phyloP scores from a whole-genome alignment of 2,113 vertebrate genomes.

The Pachycephala philippinensis region DNA sequence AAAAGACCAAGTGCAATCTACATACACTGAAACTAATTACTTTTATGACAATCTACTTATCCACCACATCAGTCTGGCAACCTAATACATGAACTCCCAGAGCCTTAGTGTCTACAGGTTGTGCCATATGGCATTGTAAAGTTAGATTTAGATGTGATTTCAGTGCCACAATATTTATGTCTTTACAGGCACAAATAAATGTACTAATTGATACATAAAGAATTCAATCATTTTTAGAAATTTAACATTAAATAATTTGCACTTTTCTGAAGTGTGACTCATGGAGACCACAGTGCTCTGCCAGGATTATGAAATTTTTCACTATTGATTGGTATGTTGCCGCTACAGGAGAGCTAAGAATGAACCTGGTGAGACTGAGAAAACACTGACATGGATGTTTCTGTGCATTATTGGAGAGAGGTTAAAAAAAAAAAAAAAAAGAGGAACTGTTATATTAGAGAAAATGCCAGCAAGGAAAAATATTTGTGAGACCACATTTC shows the following conservation, averaged over 20 bases:
- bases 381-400: background rate
- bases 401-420: background rate
- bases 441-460: background rate
- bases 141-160: background rate
- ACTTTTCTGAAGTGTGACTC: background rate
- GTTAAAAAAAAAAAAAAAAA: background rate
- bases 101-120: background rate
- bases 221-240: background rate
- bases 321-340: background rate
- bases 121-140: constrained; percentile 37
- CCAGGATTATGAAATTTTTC: background rate
- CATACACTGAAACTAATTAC: constrained; percentile 5
- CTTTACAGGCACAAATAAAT: background rate
- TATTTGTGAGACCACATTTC: background rate
- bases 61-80: background rate
- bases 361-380: background rate
- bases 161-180: background rate
- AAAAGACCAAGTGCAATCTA: constrained; percentile 1
- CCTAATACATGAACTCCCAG: background rate
- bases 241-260: background rate
- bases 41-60: constrained; percentile 51
- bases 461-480: background rate
- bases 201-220: background rate
- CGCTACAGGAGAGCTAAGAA: background rate
- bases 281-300: background rate